phyloP scores from a whole-genome alignment of 2,113 vertebrate genomes.

The Mus musculus region DNA sequence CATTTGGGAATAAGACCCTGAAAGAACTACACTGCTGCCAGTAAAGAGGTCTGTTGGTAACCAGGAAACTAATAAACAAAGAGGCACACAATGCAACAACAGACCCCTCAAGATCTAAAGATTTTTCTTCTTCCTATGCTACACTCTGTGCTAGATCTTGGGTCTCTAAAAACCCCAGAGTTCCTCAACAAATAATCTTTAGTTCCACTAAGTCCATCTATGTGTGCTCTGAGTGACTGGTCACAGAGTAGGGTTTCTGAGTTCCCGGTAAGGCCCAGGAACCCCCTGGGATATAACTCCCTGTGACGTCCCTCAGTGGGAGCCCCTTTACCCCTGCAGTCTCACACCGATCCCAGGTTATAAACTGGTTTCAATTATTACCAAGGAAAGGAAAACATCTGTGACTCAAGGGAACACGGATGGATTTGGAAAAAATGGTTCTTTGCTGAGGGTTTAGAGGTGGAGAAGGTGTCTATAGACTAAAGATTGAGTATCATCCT shows the following conservation, averaged over 20 bases:
- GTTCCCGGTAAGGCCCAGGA: not conserved
- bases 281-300: not conserved
- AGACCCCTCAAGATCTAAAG: not conserved
- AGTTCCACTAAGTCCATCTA: not conserved
- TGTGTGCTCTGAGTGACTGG: not conserved
- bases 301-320: not conserved
- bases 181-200: not conserved
- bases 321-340: not conserved
- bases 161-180: not conserved
- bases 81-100: not conserved
- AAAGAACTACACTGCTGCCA: not conserved
- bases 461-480: not conserved
- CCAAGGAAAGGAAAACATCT: not conserved
- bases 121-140: not conserved
- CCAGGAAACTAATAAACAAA: not conserved
- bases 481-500: not conserved
- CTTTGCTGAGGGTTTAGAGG: not conserved
- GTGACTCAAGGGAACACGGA: not conserved
- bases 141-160: not conserved
- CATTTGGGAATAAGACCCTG: not conserved
- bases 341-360: not conserved
- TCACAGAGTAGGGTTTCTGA: not conserved
- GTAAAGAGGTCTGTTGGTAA: not conserved
- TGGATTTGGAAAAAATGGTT: not conserved
- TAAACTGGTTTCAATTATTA: not conserved